phyloP scores from a whole-genome alignment of 2,113 vertebrate species.

The Dasypus novemcinctus region DNA sequence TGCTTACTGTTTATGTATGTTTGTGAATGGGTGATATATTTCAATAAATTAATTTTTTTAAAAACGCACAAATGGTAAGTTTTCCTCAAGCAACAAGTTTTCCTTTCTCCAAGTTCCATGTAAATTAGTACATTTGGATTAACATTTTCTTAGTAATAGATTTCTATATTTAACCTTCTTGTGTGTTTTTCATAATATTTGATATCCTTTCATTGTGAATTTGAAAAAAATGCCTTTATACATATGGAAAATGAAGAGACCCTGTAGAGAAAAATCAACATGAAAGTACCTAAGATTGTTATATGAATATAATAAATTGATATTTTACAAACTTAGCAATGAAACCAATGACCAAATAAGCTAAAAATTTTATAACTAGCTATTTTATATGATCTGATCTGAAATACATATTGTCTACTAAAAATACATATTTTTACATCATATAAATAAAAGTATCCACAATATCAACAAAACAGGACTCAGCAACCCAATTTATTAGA shows the following conservation, averaged over 20 bases:
- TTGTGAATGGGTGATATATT: too few relatives aligned
- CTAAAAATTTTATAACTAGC: background rate
- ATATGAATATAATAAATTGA: background rate
- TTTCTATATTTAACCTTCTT: background rate
- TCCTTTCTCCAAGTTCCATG: background rate
- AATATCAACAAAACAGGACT: background rate
- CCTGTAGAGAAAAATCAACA: background rate
- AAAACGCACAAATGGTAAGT: slow-evolving; percentile 4
- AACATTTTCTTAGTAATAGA: slow-evolving; percentile 2
- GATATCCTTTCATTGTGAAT: background rate
- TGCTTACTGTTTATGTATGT: too few relatives aligned
- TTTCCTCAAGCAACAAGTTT: slow-evolving; percentile 13
- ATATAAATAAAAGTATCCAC: slow-evolving; percentile 26
- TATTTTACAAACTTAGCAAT: background rate
- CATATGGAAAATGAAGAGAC: background rate
- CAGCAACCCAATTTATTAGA: background rate
- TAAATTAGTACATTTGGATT: background rate
- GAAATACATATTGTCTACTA: background rate
- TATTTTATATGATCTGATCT: background rate
- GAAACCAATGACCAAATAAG: background rate
- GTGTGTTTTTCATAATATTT: background rate
- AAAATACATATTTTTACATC: background rate
- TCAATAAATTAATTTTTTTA: too few relatives aligned
- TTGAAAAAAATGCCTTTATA: background rate
- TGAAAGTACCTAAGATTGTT: background rate